phyloP scores from a whole-genome alignment of 2,888 invertebrate species.

The Caenorhabditis sp. region DNA sequence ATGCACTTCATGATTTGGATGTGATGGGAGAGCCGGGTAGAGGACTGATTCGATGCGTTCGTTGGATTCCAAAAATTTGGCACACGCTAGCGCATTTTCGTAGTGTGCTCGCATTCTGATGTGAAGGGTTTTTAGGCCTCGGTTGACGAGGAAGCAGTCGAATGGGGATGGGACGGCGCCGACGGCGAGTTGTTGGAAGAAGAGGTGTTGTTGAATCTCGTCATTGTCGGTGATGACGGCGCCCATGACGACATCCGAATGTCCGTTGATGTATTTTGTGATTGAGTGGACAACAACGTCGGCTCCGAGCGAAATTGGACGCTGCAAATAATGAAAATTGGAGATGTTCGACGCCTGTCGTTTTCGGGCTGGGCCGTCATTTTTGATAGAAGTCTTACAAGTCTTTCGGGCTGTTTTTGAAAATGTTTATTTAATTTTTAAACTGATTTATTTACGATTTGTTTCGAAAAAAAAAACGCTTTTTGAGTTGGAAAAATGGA shows the following conservation, averaged over 20 bases:
- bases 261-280: slow-evolving; percentile 98
- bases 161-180: slow-evolving; percentile 95
- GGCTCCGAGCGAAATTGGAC: slow-evolving; percentile 87
- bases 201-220: slow-evolving; percentile 79
- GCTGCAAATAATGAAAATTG: too few relatives aligned
- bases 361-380: too few relatives aligned
- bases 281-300: slow-evolving; percentile 90
- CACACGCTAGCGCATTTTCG: slow-evolving; percentile 81
- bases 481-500: too few relatives aligned
- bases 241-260: slow-evolving; percentile 96
- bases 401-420: too few relatives aligned
- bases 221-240: slow-evolving; percentile 82
- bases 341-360: too few relatives aligned
- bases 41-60: slow-evolving; percentile 76
- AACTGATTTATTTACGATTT: too few relatives aligned
- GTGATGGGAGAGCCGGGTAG: slow-evolving; percentile 79
- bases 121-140: slow-evolving; percentile 88
- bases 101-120: slow-evolving; percentile 90
- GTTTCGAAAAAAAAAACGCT: too few relatives aligned
- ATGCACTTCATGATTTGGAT: slow-evolving; percentile 85
- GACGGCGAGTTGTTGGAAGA: slow-evolving; percentile 79
- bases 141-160: slow-evolving; percentile 90
- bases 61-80: slow-evolving; percentile 83
- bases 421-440: too few relatives aligned
- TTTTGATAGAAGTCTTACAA: too few relatives aligned